Conservation (phyloP, 2,113 vertebrate species). For the Chloropsis cyanopogon region DNA sequence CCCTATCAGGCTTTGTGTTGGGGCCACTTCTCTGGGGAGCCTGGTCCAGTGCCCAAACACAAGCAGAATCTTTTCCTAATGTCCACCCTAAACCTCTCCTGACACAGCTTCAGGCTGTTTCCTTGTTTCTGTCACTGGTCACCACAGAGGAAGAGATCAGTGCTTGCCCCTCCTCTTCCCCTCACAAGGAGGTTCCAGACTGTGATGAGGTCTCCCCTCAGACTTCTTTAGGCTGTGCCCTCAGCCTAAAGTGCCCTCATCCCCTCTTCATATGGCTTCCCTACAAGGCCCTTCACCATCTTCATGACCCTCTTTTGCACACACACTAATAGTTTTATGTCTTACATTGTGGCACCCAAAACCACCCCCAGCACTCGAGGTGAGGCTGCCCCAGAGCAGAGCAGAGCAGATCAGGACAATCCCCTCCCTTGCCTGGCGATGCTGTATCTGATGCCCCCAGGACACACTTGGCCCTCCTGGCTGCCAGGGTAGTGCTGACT, state of each 20-base stretch:
- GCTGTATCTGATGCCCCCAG: fast-evolving
- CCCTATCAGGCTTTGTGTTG: neutral
- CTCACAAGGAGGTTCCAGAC: neutral
- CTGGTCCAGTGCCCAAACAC: neutral
- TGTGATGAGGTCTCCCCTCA: neutral
- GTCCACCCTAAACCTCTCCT: neutral
- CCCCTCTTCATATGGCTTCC: too few species aligned
- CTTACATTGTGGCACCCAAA: fast-evolving
- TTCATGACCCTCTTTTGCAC: too few species aligned
- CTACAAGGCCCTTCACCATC: neutral
- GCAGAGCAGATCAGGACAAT: neutral
- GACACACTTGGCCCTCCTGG: fast-evolving
- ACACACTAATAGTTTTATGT: neutral
- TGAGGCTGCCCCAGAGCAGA: neutral
- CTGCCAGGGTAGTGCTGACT: neutral
- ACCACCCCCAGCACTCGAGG: fast-evolving
- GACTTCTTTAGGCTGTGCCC: neutral
- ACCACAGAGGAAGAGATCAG: neutral
- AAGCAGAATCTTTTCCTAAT: neutral
- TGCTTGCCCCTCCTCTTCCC: neutral
- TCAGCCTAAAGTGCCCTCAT: neutral
- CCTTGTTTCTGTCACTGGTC: neutral
- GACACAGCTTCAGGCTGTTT: neutral
- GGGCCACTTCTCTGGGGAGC: neutral
- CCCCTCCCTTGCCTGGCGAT: fast-evolving